Evolutionary conservation across 1,140 invertebrate species (phyloP).

Genomic region (Lepidotrigona ventralis): DNA sequence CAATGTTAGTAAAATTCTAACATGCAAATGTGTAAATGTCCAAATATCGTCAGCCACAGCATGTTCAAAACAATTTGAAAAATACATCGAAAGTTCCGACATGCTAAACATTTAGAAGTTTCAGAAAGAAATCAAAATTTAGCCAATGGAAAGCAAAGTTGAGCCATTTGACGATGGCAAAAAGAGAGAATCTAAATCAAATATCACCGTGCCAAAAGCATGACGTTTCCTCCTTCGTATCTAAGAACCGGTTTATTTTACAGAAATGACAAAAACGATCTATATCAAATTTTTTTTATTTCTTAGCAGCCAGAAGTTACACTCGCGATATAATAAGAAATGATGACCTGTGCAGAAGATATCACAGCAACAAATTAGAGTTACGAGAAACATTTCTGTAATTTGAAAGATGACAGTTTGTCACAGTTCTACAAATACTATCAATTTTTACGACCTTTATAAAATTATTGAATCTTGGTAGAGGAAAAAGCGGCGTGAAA

Average conservation of each 20-base stretch:
- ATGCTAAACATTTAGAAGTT: conserved; percentile 2
- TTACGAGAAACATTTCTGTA: not conserved
- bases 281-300: not conserved
- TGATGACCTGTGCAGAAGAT: too few species aligned
- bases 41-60: not conserved
- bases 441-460: not conserved
- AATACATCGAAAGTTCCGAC: not conserved
- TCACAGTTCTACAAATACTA: not conserved
- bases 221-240: not conserved
- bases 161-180: not conserved
- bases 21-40: not conserved
- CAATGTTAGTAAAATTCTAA: not conserved
- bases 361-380: not conserved
- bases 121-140: not conserved
- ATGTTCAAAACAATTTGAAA: not conserved
- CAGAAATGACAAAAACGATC: not conserved
- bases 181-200: not conserved
- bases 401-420: not conserved
- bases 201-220: not conserved
- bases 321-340: too few species aligned
- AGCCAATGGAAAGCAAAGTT: conserved; percentile 10
- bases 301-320: not conserved
- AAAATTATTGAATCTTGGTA: not conserved
- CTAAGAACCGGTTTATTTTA: not conserved
- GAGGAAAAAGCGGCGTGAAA: not conserved